Conservation (phyloP, 2,888 invertebrate species). For the Drosophila eohydei region DNA sequence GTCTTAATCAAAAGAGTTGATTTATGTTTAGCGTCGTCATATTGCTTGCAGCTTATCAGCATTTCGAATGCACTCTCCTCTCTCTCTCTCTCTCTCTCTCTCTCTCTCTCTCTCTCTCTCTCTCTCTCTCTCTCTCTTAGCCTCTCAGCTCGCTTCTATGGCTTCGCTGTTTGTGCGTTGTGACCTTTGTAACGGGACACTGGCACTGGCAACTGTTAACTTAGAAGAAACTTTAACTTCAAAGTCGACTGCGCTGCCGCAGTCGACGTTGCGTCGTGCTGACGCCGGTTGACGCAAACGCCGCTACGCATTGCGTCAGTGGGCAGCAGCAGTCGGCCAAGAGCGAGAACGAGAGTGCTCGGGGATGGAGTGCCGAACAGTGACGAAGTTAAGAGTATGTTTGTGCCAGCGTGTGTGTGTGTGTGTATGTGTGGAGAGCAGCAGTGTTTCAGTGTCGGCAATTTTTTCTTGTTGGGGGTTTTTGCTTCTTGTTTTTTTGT, state of each 20-base stretch:
- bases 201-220: conserved; percentile 23
- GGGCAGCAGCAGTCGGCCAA: neutral
- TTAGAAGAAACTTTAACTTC: conserved; percentile 41
- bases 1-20: conserved; percentile 18
- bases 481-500: conserved; percentile 18
- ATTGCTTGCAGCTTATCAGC: conserved; percentile 34
- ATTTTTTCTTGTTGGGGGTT: conserved; percentile 17
- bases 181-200: conserved; percentile 39
- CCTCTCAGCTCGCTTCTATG: neutral
- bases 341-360: neutral
- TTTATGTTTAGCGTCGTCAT: conserved; percentile 13
- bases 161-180: conserved; percentile 24
- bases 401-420: neutral
- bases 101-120: neutral
- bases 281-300: conserved; percentile 66
- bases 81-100: neutral
- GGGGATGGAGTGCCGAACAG: conserved; percentile 4
- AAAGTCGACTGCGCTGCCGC: conserved; percentile 18
- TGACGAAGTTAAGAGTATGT: conserved; percentile 13
- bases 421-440: neutral
- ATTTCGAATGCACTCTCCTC: conserved; percentile 6
- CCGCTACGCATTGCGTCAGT: conserved; percentile 68
- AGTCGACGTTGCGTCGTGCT: conserved; percentile 16
- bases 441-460: conserved; percentile 13
- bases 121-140: neutral